Base-by-base conservation (phyloP, 2,888 invertebrate genomes). In the Salticus scenicus region DNA sequence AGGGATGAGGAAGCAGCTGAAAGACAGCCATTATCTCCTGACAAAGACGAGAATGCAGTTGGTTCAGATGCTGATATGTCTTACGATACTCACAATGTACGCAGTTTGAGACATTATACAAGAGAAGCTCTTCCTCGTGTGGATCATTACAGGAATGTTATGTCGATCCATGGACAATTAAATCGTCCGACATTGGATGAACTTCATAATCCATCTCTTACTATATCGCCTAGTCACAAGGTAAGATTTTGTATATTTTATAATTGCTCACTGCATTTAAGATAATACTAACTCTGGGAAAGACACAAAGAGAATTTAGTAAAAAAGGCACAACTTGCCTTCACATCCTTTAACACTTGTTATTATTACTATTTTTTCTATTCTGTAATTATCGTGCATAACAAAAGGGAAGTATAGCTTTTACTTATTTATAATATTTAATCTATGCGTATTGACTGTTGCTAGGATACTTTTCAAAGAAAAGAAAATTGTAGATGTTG, bases 121-220 rank as follows among this genome's bases (percentile, higher is more conserved):
- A 88, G 90, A 47, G 92, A 92, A 88, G 90, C 91, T 12, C 86
- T 93, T 5, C 93, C 93, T 1, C 90, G 92, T 63, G 90, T 91
- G 41, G 92, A 93, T 86, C 92, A 93, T 89, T 93, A 93, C 88
- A 90, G 92, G 12, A 92, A 92, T 88, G 88, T 91, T 31, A 88
- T 90, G 88, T 90, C 90, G 17, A 88, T 91, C 4, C 89, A 89
- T 64, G 90, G 90, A 8, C 90, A 89, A 33, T 88, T 90, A 51
- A 88, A 87, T 64, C 85, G 92, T 80, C 92, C 92, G 5, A 92
- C 91, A 1, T 88, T 92, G 2, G 91, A 90, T 63, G 91, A 92
- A 88, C 89, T 92, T 17, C 92, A 91, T 85, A 91, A 91, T 82
- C 90, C 90, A 73, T 90, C 88, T 0, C n/a, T 87, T 10, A 77